Base-by-base conservation (phyloP, 1,140 invertebrate genomes). In the Lepidurus couesii region DNA sequence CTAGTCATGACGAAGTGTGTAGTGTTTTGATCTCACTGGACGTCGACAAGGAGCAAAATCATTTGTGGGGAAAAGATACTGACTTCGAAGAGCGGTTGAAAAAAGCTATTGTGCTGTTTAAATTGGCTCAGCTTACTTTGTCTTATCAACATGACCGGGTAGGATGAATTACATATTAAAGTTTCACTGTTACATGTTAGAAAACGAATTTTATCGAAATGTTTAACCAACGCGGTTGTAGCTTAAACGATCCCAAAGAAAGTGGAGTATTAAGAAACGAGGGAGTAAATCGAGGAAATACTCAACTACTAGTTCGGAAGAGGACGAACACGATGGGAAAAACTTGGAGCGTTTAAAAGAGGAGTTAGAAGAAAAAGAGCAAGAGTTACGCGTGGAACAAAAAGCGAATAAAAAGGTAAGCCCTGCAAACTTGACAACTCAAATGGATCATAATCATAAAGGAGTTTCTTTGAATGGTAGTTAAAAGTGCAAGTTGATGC, bases 401-500 rank as follows among this genome's bases (percentile, higher is more conserved):
- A 13, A 65, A 65, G 7, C 13, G 13, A 65, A 65, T 65, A 65
- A 65, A 65, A 65, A 65, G 13, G 53, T 21, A 65, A 13, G 21
- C 21, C 21, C 53, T 65, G 21, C 6, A 16, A 16, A 65, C 21
- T 13, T 65, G 21, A 65, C 34, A 3, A 2, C 7, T 47, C 16
- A 7, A 47, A 47, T 47, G 45, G 4, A 34, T 2, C 34, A 34
- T 34, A 34, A 34, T 34, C 34, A 34, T 34, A 3, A 34, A 34
- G 34, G 34, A 34, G 34, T 34, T 34, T 3, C 34, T 34, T 34
- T 34, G 2, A 34, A 34, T 34, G 34, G 34, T 16, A 65, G 53
- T 16, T 65, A 16, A 65, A 65, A 65, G 13, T 16, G 44, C 76
- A 77, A 45, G 21, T 77, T 65, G 76, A 77, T n/a, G 9, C 10